Percentiles rank a stretch among this genome's conserved stretches.
These are phyloP conservation scores for Brachyalestes nurse DNA, from an alignment of 2,797 vertebrate species.

Conservation along the genomic window DNA sequence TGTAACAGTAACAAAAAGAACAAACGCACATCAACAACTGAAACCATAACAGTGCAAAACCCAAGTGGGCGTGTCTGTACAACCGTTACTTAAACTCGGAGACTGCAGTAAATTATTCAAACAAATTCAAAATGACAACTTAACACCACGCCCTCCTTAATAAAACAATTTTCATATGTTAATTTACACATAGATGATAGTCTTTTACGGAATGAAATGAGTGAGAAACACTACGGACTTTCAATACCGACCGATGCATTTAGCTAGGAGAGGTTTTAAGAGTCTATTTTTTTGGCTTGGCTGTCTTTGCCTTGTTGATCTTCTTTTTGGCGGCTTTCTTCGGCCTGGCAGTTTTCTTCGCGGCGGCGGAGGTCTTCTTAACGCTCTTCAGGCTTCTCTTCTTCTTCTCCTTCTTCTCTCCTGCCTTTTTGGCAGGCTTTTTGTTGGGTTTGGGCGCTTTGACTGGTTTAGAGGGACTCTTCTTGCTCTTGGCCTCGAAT, in stretches of 20 bases:
- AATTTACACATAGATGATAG: neutral
- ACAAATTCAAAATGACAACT: neutral
- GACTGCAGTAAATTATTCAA: neutral
- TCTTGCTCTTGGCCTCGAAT: conserved; percentile 71
- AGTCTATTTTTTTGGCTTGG: conserved; percentile 27
- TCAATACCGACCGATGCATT: neutral
- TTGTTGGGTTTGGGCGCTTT: conserved; percentile 56
- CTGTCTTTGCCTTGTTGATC: conserved; percentile 67
- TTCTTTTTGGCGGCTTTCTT: conserved; percentile 57
- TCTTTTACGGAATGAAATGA: neutral
- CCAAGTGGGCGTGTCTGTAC: neutral
- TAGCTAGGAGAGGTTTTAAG: neutral
- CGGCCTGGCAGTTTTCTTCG: conserved; percentile 50
- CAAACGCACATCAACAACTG: neutral
- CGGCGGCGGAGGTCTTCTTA: conserved; percentile 51
- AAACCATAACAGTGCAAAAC: neutral
- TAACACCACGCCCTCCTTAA: neutral
- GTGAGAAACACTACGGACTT: neutral
- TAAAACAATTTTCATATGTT: neutral
- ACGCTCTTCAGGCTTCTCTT: conserved; percentile 62
- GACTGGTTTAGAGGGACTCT: conserved; percentile 53
- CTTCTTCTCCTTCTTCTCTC: conserved; percentile 55
- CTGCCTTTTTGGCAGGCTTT: conserved; percentile 43
- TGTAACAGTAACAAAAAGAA: neutral
- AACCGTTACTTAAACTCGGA: neutral